These are phyloP conservation scores for Tethea ocularis DNA, from an alignment of 2,888 invertebrate genomes.

Conservation along the genomic window DNA sequence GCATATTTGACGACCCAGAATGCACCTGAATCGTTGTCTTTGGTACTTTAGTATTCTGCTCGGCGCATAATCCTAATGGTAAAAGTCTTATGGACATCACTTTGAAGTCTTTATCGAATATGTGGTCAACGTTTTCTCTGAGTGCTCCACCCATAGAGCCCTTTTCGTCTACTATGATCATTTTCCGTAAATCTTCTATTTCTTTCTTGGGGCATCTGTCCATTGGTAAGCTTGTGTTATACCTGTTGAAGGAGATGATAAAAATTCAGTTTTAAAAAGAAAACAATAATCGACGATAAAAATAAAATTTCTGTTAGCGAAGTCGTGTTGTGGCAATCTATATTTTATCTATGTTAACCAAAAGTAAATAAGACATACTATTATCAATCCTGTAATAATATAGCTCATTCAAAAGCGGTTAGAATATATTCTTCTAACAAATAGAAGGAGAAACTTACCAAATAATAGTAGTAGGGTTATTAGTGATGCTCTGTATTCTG, in stretches of 20 bases:
- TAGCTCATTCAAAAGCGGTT: too few relatives aligned
- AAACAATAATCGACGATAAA: too few relatives aligned
- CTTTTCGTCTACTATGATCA: constrained; percentile 87
- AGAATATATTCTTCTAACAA: too few relatives aligned
- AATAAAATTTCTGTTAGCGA: too few relatives aligned
- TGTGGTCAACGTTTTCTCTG: constrained; percentile 84
- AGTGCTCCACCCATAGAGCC: constrained; percentile 60
- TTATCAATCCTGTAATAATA: too few relatives aligned
- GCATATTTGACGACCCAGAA: constrained; percentile 48
- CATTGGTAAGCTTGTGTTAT: constrained; percentile 90
- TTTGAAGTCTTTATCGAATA: constrained; percentile 89
- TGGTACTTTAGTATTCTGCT: constrained; percentile 68
- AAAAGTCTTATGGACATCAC: constrained; percentile 86
- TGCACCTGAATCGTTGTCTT: constrained; percentile 52
- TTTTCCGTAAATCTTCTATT: constrained; percentile 88
- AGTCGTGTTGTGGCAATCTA: too few relatives aligned
- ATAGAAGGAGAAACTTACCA: constrained; percentile 75
- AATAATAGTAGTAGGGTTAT: constrained; percentile 87
- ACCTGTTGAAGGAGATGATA: constrained; percentile 57
- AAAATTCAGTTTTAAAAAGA: background rate
- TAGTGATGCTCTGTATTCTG: constrained; percentile 87
- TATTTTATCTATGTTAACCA: too few relatives aligned
- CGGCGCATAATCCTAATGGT: constrained; percentile 84
- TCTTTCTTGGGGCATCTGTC: constrained; percentile 90
- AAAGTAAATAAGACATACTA: too few relatives aligned